Percentiles rank a stretch among this genome's conserved stretches.
phyloP scores from a whole-genome alignment of 2,797 vertebrate species.

The Eulemur rubriventer region DNA sequence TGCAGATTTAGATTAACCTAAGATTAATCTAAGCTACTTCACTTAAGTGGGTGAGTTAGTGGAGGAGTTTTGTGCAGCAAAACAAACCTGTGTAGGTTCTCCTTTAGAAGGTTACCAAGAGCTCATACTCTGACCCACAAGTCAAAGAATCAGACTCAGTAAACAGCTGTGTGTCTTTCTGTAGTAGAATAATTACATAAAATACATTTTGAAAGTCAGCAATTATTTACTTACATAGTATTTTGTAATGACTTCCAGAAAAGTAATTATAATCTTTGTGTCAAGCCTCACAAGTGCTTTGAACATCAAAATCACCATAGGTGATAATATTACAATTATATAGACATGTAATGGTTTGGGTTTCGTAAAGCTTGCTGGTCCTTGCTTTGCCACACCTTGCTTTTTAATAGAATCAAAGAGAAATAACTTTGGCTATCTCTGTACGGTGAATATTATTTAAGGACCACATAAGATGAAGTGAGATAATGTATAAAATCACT shows the following conservation, averaged over 20 bases:
- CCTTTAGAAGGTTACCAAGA: not conserved
- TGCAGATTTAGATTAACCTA: not conserved
- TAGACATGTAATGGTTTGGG: not conserved
- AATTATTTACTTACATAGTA: constrained; percentile 33
- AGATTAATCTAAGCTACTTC: not conserved
- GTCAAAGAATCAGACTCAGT: constrained; percentile 11
- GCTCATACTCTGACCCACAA: not conserved
- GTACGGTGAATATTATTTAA: not conserved
- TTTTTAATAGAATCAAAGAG: not conserved
- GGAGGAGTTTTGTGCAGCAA: not conserved
- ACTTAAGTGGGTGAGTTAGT: too few relatives aligned
- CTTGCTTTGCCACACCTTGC: not conserved
- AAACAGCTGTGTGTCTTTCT: not conserved
- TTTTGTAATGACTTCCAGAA: constrained; percentile 48
- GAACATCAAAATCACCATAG: not conserved
- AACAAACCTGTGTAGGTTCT: not conserved
- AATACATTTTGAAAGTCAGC: constrained; percentile 39
- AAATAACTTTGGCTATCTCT: not conserved
- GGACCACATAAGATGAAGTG: not conserved
- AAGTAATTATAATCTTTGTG: constrained; percentile 41
- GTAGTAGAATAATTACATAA: constrained; percentile 8
- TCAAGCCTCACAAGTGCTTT: not conserved
- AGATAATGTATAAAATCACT: not conserved
- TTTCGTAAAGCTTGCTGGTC: not conserved
- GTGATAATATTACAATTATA: not conserved